Percentiles rank a stretch among this genome's conserved stretches.
Evolutionary conservation across 2,888 invertebrate species (phyloP).

Genomic region (Cheilosia grossa): DNA sequence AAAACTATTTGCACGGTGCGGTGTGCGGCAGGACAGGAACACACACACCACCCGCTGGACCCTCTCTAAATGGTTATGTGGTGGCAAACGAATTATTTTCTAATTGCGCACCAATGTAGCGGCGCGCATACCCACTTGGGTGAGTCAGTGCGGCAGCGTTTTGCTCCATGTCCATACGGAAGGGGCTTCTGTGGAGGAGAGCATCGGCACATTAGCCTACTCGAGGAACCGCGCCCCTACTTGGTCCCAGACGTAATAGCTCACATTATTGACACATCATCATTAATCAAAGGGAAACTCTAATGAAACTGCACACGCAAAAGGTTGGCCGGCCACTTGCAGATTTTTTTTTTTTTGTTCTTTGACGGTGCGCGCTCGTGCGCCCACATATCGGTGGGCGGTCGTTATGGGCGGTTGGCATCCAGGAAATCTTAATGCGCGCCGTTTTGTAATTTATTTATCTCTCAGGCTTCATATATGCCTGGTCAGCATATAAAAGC

Average conservation of each 20-base stretch:
- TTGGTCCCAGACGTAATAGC: slow-evolving; percentile 56
- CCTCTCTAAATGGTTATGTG: slow-evolving; percentile 54
- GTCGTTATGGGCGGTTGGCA: slow-evolving; percentile 50
- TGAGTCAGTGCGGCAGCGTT: slow-evolving; percentile 25
- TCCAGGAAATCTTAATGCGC: slow-evolving; percentile 60
- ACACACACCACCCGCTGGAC: slow-evolving; percentile 21
- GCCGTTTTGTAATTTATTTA: slow-evolving; percentile 57
- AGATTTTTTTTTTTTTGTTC: background rate
- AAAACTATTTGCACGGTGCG: slow-evolving; percentile 61
- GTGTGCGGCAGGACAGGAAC: slow-evolving; percentile 28
- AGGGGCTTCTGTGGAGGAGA: slow-evolving; percentile 33
- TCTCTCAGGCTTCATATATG: background rate
- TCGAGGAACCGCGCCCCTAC: background rate
- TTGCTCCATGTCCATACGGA: slow-evolving; percentile 14
- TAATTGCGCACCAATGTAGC: slow-evolving; percentile 57
- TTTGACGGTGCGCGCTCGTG: slow-evolving; percentile 25
- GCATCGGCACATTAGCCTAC: slow-evolving; percentile 35
- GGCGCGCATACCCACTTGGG: background rate
- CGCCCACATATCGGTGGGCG: slow-evolving; percentile 40
- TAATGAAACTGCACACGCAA: slow-evolving; percentile 69
- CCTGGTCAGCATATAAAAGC: no score
- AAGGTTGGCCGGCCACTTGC: slow-evolving; percentile 9
- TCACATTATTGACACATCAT: slow-evolving; percentile 81
- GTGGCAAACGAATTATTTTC: slow-evolving; percentile 64
- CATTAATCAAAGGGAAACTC: slow-evolving; percentile 78